Evolutionary conservation across 2,113 vertebrate species (phyloP), one percentile per base, ranked within the genome.

Genomic region (Hiodon alosoides): DNA sequence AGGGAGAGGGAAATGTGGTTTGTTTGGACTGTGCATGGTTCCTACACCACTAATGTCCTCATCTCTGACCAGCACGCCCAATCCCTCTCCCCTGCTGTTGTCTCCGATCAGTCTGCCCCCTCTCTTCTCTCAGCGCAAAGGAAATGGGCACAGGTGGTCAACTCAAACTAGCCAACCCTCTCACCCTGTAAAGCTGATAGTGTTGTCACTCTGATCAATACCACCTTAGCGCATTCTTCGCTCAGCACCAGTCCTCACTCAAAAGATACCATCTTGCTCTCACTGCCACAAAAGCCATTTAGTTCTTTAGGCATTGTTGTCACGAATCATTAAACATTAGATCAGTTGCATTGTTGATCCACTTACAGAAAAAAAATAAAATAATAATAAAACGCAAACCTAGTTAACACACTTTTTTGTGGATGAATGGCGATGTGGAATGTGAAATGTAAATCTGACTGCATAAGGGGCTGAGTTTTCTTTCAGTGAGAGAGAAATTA

Each of bases 121-220:
- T 7, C 14, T 17, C 57, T 17, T 54, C 65, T 72, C 16, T 52
- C 16, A 64, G 67, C 13, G 14, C 7, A 14, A 47, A 11, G 60
- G 16, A 67, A 68, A 46, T 69, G 51, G 69, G 61, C 47, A 64
- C 61, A 54, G 68, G 55, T 60, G 46, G 73, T 77, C 53, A 78
- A 67, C 61, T 67, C 62, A 67, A 74, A 55, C 51, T 67, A 72
- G 69, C 54, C 77, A 77, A 81, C 81, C 72, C 81, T 77, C 82
- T 66, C 55, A 54, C 65, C 73, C 8, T 5, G 73, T 76, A 81
- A 78, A 76, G 81, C 82, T 81, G 85, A 86, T 83, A 67, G 81
- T 77, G 73, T 67, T 77, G 83, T 81, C 77, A 76, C 75, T 6
- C 47, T 78, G 83, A 88, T 88, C 83, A 79, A 81, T 84, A 84